Evolutionary conservation across 2,888 invertebrate species (phyloP), one percentile per base, ranked within the genome.

Genomic region (Cerastoderma edule): DNA sequence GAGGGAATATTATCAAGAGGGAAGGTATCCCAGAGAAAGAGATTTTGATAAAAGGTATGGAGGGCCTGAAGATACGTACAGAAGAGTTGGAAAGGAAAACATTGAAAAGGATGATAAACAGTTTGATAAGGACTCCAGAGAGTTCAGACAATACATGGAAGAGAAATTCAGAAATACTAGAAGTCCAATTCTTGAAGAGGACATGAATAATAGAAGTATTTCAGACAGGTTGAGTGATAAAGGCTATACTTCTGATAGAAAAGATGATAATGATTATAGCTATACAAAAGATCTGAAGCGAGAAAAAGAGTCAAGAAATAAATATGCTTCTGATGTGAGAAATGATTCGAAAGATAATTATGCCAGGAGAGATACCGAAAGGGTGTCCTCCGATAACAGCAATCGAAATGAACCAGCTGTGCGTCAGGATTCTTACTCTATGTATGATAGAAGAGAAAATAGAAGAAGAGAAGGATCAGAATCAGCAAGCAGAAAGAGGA

Each of bases 81-180:
- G 4, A 60, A 50, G 8, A 22, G 50, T n/a, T 22, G 22, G 22
- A 50, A 2, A 50, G 10, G 53, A 39, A n/a, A 32, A 48, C 56
- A 46, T 35, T 30, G 19, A 39, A 35, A 35, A 53, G 3, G 39
- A 19, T 33, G 63, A 24, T 22, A 22, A 48, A 22, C 24, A 27
- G 19, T 32, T 63, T 60, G 63, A 63, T 16, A 32, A 50, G n/a
- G 28, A 57, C 8, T 46, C 60, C 22, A n/a, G 24, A 24, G 60
- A 48, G 48, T 65, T 30, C 27, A 30, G 39, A 65, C 27, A 46
- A 19, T 65, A 48, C 48, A 5, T 48, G 16, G 48, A 46, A 24
- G 65, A 65, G 10, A 46, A 65, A 32, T 48, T 65, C 30, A 60
- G 22, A 60, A 24, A 39, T 39, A 39, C 35, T 3, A 60, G 60